Percentiles rank a stretch among this genome's conserved stretches.
Evolutionary conservation across 1,140 invertebrate genomes (phyloP).

Genomic region (Anoplolepis gracilipes): DNA sequence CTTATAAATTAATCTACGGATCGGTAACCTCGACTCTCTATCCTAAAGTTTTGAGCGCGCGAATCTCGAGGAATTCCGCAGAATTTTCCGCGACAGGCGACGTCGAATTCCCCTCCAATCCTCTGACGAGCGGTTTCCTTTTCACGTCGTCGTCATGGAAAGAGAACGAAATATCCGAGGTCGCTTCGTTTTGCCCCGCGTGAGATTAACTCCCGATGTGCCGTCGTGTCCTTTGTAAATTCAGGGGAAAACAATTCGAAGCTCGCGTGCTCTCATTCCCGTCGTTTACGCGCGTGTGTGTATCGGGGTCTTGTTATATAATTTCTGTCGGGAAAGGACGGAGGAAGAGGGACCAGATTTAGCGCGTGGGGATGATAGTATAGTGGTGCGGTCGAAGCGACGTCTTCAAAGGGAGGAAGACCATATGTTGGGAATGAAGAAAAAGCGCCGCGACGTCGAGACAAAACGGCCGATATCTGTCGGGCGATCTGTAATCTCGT

Average conservation of each 20-base stretch:
- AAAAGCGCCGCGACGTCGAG: constrained; percentile 29
- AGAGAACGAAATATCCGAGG: constrained; percentile 15
- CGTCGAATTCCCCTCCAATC: no score
- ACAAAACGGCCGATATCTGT: constrained; percentile 22
- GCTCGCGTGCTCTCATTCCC: constrained; percentile 9
- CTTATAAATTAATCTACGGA: constrained; percentile 42
- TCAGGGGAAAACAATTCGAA: constrained; percentile 60
- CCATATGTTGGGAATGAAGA: constrained; percentile 64
- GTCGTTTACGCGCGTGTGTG: constrained; percentile 40
- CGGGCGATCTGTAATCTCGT: constrained; percentile 64
- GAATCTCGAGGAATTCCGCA: constrained; percentile 8
- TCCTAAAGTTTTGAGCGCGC: neutral
- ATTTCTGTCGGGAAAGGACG: constrained; percentile 37
- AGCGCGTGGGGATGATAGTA: no score
- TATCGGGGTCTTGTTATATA: constrained; percentile 61
- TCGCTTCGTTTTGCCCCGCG: constrained; percentile 50
- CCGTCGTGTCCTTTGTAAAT: constrained; percentile 69
- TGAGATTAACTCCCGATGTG: constrained; percentile 67
- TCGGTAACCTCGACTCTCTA: neutral
- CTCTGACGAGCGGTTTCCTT: neutral
- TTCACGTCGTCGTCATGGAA: constrained; percentile 7
- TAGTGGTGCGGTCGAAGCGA: neutral
- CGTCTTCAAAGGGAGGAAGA: constrained; percentile 68
- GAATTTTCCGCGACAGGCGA: constrained; percentile 18
- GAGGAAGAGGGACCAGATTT: constrained; percentile 9